Base-by-base conservation (phyloP, 1,140 invertebrate species). In the Drosophila sp. region DNA sequence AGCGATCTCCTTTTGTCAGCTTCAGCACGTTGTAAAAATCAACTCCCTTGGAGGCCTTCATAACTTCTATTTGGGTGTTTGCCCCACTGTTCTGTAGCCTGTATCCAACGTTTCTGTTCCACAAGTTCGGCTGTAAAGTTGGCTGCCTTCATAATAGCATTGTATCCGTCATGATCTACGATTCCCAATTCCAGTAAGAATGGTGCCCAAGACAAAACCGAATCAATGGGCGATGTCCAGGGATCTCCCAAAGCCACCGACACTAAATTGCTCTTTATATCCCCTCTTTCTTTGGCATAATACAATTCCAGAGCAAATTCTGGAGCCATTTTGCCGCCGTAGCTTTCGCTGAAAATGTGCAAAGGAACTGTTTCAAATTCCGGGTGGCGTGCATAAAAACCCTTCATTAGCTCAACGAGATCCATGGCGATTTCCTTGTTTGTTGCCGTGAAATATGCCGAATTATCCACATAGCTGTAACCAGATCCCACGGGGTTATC, bases 401-500 rank as follows among this genome's bases (percentile, higher is more conserved):
- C 92, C 84, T 92, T 93, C 77, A 97, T 93, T 7, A 97, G 92
- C 40, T 93, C 93, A 0, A 97, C 92, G 56, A 98, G 94, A 93
- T 98, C 97, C n/a, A 91, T 45, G 1, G 95, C 96, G 14, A 97
- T 97, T 93, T 96, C 92, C 25, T 92, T 91, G 72, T 97, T 97
- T 72, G 95, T 94, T 6, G 92, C 94, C 4, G 94, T 94, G 41
- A 94, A 92, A 21, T 93, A 90, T n/a, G 78, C 79, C 0, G 83
- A 65, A 65, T 93, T 90, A n/a, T 95, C 95, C 0, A 95, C 95
- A 81, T 97, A 97, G 91, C 97, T 97, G 91, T 94, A 98, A 0
- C 97, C 97, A n/a, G 96, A 94, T 45, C 97, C 97, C 4, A 98
- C 97, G 0, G 97, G 97, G 92, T 97, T 97, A 82, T 98, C 97